A percentile compares a stretch with the other conserved stretches of the same genome.
These are phyloP conservation scores for Drosophila leonis DNA, from an alignment of 2,888 invertebrate species.

Conservation along the genomic window DNA sequence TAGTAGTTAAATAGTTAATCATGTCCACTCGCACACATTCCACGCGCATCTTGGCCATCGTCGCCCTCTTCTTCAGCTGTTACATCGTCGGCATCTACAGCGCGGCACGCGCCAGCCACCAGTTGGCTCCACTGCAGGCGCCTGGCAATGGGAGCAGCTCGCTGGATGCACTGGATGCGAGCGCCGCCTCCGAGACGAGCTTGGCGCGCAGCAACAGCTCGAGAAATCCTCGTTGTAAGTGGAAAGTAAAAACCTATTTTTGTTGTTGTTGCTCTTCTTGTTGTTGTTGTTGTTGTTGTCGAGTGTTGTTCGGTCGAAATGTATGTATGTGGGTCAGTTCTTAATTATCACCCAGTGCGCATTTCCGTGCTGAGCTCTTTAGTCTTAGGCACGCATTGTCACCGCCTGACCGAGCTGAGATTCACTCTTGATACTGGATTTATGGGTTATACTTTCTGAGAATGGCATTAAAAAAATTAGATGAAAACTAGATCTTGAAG, in stretches of 20 bases:
- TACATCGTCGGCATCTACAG: slow-evolving; percentile 63
- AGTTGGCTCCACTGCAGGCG: slow-evolving; percentile 17
- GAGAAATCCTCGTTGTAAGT: slow-evolving; percentile 74
- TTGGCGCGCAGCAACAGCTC: slow-evolving; percentile 44
- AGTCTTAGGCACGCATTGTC: slow-evolving; percentile 59
- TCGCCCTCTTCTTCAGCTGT: slow-evolving; percentile 62
- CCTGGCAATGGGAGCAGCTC: slow-evolving; percentile 14
- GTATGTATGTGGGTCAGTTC: slow-evolving; percentile 70
- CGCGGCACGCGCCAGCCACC: slow-evolving; percentile 57
- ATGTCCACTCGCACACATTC: slow-evolving; percentile 54
- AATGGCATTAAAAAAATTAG: not conserved
- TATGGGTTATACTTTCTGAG: not conserved
- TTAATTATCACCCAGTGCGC: slow-evolving; percentile 75
- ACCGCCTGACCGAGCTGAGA: slow-evolving; percentile 31
- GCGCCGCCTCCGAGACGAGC: not conserved
- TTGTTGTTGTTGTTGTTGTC: slow-evolving; percentile 21
- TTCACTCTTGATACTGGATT: slow-evolving; percentile 3
- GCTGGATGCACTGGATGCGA: slow-evolving; percentile 24
- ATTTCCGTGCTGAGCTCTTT: slow-evolving; percentile 65
- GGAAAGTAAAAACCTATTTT: slow-evolving; percentile 39
- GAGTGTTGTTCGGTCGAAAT: slow-evolving; percentile 15
- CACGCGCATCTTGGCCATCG: slow-evolving; percentile 59
- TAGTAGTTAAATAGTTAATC: not conserved
- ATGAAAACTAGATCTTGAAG: too few relatives aligned
- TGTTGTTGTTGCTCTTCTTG: slow-evolving; percentile 46